Evolutionary conservation across 2,113 vertebrate genomes (phyloP).

Genomic region (Pituophis catenifer): DNA sequence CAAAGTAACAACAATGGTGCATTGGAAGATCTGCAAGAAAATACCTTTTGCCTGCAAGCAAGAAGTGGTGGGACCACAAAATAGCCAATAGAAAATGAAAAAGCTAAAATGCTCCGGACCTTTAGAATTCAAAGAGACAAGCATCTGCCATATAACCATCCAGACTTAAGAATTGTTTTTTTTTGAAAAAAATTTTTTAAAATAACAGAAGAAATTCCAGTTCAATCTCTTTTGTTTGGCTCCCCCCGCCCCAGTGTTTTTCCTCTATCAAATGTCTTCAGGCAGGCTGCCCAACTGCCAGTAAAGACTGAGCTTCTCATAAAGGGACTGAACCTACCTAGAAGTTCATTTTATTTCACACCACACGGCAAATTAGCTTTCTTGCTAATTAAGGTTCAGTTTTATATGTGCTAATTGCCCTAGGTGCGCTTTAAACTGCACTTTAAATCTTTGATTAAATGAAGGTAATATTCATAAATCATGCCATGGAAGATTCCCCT

Average conservation of each 20-base stretch:
- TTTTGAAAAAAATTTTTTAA: not conserved
- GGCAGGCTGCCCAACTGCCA: not conserved
- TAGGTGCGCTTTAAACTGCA: not conserved
- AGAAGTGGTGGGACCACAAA: not conserved
- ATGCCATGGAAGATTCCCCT: not conserved
- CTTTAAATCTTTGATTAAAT: not conserved
- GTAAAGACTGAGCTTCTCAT: not conserved
- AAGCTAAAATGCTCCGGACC: not conserved
- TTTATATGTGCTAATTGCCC: not conserved
- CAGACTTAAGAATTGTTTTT: not conserved
- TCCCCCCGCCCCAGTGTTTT: too few species aligned
- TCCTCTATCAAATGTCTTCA: not conserved
- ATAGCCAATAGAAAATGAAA: not conserved
- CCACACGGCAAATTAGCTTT: not conserved
- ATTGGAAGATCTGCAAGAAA: not conserved
- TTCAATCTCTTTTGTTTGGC: not conserved
- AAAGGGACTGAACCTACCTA: not conserved
- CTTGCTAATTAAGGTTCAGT: not conserved
- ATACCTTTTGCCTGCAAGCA: not conserved
- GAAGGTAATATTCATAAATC: not conserved
- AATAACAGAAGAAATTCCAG: not conserved
- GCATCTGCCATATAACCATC: not conserved
- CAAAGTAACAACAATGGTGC: not conserved
- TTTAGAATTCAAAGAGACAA: not conserved
- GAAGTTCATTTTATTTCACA: not conserved